phyloP scores from a whole-genome alignment of 2,797 vertebrate species.

The Periparus ater region DNA sequence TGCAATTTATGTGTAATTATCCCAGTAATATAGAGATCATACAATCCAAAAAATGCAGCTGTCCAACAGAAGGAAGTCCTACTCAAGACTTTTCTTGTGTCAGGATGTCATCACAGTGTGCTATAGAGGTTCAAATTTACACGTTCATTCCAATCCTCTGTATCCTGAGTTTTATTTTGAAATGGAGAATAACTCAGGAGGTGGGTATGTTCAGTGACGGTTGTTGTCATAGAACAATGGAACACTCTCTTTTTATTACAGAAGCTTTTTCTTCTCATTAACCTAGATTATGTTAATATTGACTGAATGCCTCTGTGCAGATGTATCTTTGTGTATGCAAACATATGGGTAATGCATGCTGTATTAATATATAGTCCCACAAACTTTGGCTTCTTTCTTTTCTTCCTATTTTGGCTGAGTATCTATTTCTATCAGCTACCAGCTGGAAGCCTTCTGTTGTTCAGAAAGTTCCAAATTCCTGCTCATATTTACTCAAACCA shows the following conservation, averaged over 20 bases:
- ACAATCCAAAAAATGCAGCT: neutral
- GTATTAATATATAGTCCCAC: neutral
- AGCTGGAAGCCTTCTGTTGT: slow-evolving; percentile 19
- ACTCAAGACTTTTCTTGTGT: neutral
- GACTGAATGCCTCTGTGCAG: neutral
- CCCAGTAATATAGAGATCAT: neutral
- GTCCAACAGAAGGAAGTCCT: neutral
- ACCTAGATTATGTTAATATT: neutral
- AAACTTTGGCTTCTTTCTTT: neutral
- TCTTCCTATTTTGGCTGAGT: slow-evolving; percentile 19
- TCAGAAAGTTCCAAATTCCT: slow-evolving; percentile 1
- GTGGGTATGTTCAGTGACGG: accelerated
- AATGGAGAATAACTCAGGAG: neutral
- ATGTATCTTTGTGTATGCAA: neutral
- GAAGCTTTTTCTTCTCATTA: neutral
- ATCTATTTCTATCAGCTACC: neutral
- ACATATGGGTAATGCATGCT: neutral
- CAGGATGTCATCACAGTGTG: neutral
- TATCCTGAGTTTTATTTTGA: neutral
- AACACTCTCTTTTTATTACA: neutral
- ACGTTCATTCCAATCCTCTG: neutral
- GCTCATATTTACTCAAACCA: neutral
- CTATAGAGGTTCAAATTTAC: neutral
- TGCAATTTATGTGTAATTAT: neutral
- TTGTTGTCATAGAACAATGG: neutral